phyloP scores from a whole-genome alignment of 1,140 invertebrate species.

The Drosophila lowei region DNA sequence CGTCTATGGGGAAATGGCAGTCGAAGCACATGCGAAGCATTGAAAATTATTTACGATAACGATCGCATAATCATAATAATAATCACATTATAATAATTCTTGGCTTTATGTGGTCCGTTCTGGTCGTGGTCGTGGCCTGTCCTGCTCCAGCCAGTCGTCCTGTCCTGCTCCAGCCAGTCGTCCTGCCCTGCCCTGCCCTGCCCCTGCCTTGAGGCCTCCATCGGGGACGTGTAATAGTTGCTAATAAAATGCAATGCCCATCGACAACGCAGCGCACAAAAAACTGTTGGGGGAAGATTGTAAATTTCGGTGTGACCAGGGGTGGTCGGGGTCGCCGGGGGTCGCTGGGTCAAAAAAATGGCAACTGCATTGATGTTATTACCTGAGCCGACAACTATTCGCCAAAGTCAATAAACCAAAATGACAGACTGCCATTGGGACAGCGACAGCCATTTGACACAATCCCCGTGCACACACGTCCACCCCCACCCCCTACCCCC shows the following conservation, averaged over 20 bases:
- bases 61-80: conserved; percentile 82
- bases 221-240: conserved; percentile 74
- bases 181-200: too few species aligned
- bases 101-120: conserved; percentile 65
- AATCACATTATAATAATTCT: conserved; percentile 82
- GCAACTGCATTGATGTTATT: conserved; percentile 82
- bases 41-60: conserved; percentile 81
- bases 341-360: conserved; percentile 58
- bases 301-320: conserved; percentile 23
- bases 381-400: conserved; percentile 77
- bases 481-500: not conserved
- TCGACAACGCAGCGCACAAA: conserved; percentile 24
- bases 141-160: not conserved
- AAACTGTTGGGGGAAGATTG: conserved; percentile 21
- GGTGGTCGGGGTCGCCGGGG: not conserved
- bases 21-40: conserved; percentile 76
- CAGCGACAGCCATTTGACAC: conserved; percentile 21
- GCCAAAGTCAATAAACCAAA: conserved; percentile 80
- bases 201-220: conserved; percentile 22
- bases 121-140: conserved; percentile 18
- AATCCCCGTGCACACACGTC: not conserved
- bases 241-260: conserved; percentile 80
- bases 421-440: conserved; percentile 47
- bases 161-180: not conserved
- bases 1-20: conserved; percentile 40